These are phyloP conservation scores for Nasua narica DNA, from an alignment of 2,797 vertebrate genomes.

Conservation along the genomic window DNA sequence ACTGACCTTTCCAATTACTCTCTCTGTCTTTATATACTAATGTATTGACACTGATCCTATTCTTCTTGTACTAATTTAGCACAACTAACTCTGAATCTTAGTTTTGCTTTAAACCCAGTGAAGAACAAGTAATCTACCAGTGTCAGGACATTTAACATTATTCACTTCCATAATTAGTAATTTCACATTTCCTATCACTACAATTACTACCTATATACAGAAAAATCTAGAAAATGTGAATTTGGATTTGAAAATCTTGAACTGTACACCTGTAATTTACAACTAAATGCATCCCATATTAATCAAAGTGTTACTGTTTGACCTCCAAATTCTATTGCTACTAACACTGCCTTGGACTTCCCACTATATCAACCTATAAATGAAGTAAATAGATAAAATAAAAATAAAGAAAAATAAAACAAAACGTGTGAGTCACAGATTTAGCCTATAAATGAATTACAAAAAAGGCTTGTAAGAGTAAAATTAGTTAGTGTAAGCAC, in stretches of 20 bases:
- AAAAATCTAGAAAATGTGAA: slow-evolving; percentile 71
- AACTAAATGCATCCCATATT: slow-evolving; percentile 47
- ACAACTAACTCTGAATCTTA: neutral
- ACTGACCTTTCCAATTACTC: slow-evolving; percentile 50
- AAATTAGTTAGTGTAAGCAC: slow-evolving; percentile 59
- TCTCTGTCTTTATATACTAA: slow-evolving; percentile 70
- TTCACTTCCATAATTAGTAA: accelerated
- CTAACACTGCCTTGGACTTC: neutral
- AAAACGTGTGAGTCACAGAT: accelerated
- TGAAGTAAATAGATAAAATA: neutral
- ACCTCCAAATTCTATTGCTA: slow-evolving; percentile 65
- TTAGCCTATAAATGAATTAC: accelerated
- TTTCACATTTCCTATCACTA: neutral
- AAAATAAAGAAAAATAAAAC: neutral
- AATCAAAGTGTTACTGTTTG: neutral
- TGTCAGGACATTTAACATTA: accelerated
- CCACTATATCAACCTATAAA: accelerated
- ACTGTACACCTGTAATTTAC: slow-evolving; percentile 56
- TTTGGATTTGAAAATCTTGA: slow-evolving; percentile 70
- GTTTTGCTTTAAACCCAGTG: neutral
- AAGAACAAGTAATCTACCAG: neutral
- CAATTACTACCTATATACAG: neutral
- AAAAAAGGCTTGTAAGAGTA: slow-evolving; percentile 43
- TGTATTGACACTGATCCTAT: neutral
- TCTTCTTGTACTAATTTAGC: neutral